Evolutionary conservation across 2,113 vertebrate genomes (phyloP), one percentile per base, ranked within the genome.

Genomic region (Desmodus rotundus): DNA sequence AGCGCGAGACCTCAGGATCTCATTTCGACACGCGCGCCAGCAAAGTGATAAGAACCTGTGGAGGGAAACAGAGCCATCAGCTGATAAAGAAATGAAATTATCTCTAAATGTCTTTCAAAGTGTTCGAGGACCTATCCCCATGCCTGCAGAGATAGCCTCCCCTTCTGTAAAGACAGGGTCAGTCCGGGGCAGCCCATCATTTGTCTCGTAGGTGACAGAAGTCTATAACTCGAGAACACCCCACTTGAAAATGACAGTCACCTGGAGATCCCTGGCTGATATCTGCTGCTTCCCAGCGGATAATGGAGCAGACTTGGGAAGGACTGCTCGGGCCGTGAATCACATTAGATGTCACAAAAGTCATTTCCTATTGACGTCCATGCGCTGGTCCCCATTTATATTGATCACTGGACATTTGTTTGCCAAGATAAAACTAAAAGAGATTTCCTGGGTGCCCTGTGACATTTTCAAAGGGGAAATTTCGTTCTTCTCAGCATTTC

Each of bases 231-330:
- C 89, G 86, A 96, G 95, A 96, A 73, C 86, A 96, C 96, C 91
- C 95, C 63, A 94, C 97, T 97, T 96, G 96, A 96, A 92, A 95
- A 93, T 93, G 96, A 92, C 97, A 97, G 93, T 89, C 96, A 92
- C 96, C 80, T 4, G 70, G 84, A 97, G 80, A 81, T 47, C 87
- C 87, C 89, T 96, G 97, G 95, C 92, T 95, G 92, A 87, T 92
- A 93, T 45, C 97, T 85, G 74, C 84, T 63, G 91, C 90, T 94
- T 92, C 76, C 41, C 61, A 81, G 93, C 89, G 90, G 89, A 90
- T 90, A 93, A 96, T 89, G 80, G 94, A 83, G 93, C 81, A 52
- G 84, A 94, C 76, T 89, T 77, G 52, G 84, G 73, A 58, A 85
- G 87, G 93, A 89, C 87, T 47, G 78, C 82, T 76, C 0, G 15